A percentile compares a stretch with the other conserved stretches of the same genome.
These are phyloP conservation scores for Aurelia coerulea DNA, from an alignment of 30 jellyfish, hydroid and myxozoan genomes.

Conservation along the genomic window DNA sequence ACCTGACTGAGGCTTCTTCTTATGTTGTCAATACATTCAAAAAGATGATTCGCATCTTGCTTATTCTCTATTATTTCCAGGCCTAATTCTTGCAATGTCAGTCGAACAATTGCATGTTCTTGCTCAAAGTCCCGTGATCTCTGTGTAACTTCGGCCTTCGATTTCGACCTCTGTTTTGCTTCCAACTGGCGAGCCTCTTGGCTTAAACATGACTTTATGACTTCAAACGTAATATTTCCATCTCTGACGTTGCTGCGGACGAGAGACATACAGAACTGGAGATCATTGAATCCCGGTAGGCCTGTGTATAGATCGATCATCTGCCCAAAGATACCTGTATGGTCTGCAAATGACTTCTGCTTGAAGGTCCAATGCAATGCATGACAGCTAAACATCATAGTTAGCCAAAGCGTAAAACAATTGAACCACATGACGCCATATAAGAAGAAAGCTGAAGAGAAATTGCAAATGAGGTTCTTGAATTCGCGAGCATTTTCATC, in stretches of 20 bases:
- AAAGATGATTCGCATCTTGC: conserved; percentile 64
- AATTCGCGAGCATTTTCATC: conserved; percentile 36
- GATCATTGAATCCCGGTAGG: conserved; percentile 76
- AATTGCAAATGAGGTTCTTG: conserved; percentile 64
- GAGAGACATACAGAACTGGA: conserved; percentile 72
- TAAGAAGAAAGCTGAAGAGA: conserved; percentile 65
- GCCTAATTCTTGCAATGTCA: conserved; percentile 67
- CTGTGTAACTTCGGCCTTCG: not conserved
- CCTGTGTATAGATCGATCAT: conserved; percentile 74
- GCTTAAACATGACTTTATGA: conserved; percentile 57
- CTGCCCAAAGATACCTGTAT: conserved; percentile 68
- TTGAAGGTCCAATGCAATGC: conserved; percentile 66
- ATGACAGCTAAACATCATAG: conserved; percentile 33
- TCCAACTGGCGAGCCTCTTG: conserved; percentile 62
- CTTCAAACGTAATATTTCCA: conserved; percentile 71
- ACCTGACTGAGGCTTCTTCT: conserved; percentile 43
- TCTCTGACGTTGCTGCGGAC: conserved; percentile 73
- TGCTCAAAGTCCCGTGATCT: conserved; percentile 66
- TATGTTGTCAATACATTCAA: conserved; percentile 60
- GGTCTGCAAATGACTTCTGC: conserved; percentile 55
- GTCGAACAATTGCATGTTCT: conserved; percentile 62
- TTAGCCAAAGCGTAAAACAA: conserved; percentile 31
- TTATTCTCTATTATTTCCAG: conserved; percentile 53
- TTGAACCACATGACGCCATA: conserved; percentile 76
- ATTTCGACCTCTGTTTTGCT: conserved; percentile 10